Conservation (phyloP, 1,140 invertebrate genomes). For the Papilio helenus region DNA sequence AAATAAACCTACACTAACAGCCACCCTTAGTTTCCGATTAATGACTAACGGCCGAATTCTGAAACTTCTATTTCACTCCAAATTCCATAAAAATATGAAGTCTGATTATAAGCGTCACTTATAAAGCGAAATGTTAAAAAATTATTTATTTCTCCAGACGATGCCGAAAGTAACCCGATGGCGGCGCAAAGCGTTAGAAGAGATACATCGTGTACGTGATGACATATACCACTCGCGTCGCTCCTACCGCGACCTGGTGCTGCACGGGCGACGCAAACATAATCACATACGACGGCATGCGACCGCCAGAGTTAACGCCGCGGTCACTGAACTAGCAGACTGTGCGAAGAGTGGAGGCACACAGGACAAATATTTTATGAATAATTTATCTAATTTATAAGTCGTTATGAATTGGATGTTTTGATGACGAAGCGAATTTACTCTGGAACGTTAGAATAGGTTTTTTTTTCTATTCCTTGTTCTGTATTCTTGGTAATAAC, state of each 20-base stretch:
- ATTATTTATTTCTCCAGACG: conserved; percentile 53
- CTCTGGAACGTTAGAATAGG: background rate
- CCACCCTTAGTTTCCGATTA: too few species aligned
- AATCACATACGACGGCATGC: conserved; percentile 57
- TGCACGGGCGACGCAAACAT: conserved; percentile 59
- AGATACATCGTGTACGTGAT: conserved; percentile 66
- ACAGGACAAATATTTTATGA: background rate
- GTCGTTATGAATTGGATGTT: background rate
- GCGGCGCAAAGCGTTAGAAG: conserved; percentile 60
- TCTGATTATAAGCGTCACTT: too few species aligned
- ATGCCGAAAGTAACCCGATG: conserved; percentile 61
- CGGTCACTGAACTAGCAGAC: conserved; percentile 30
- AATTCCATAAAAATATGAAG: too few species aligned
- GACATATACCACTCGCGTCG: conserved; percentile 66
- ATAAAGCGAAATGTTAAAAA: too few species aligned
- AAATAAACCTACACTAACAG: too few species aligned
- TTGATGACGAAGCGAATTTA: background rate
- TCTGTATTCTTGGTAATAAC: too few species aligned
- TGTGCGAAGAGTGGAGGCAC: background rate
- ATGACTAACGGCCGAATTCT: too few species aligned
- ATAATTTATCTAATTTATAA: background rate
- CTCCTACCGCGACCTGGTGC: conserved; percentile 64
- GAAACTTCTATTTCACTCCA: too few species aligned
- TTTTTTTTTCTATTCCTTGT: too few species aligned
- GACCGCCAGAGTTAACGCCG: conserved; percentile 41